A percentile compares a stretch with the other conserved stretches of the same genome.
Evolutionary conservation across 2,797 vertebrate genomes (phyloP).

Genomic region (Euthynnus affinis): DNA sequence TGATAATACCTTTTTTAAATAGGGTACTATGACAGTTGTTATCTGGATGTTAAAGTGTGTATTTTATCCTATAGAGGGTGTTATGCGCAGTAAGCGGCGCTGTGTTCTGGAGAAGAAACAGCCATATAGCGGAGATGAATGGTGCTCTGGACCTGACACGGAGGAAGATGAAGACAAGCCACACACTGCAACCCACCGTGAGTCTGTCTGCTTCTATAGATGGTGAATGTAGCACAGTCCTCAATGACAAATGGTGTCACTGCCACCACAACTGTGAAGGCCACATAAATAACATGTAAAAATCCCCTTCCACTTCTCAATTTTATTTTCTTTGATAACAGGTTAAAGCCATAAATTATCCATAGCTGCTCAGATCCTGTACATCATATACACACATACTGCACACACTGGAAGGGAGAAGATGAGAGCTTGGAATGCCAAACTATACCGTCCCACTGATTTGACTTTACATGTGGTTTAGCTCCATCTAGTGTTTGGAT

Average conservation of each 20-base stretch:
- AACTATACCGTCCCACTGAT: constrained; percentile 1
- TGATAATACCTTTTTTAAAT: neutral
- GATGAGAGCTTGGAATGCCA: constrained; percentile 4
- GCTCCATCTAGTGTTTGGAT: constrained; percentile 81
- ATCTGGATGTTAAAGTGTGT: constrained; percentile 27
- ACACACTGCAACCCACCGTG: constrained; percentile 90
- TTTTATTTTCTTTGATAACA: constrained; percentile 16
- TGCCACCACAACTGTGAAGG: constrained; percentile 17
- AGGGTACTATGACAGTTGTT: constrained; percentile 15
- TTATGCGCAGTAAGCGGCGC: constrained; percentile 94
- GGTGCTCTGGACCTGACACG: constrained; percentile 97
- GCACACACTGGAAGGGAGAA: constrained; percentile 34
- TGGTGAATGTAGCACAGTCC: constrained; percentile 1
- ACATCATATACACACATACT: too few relatives aligned
- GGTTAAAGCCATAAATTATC: constrained; percentile 25
- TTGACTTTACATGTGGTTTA: constrained; percentile 69
- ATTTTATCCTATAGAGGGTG: constrained; percentile 83
- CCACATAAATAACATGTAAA: constrained; percentile 13
- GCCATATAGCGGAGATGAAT: constrained; percentile 98
- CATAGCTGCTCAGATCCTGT: constrained; percentile 30
- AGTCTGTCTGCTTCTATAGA: constrained; percentile 73
- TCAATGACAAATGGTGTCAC: constrained; percentile 23
- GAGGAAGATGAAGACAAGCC: constrained; percentile 97
- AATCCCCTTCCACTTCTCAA: constrained; percentile 7
- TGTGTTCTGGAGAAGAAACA: constrained; percentile 98